Evolutionary conservation across 2,113 vertebrate species (phyloP).

Genomic region (Benitochromis conjunctus): DNA sequence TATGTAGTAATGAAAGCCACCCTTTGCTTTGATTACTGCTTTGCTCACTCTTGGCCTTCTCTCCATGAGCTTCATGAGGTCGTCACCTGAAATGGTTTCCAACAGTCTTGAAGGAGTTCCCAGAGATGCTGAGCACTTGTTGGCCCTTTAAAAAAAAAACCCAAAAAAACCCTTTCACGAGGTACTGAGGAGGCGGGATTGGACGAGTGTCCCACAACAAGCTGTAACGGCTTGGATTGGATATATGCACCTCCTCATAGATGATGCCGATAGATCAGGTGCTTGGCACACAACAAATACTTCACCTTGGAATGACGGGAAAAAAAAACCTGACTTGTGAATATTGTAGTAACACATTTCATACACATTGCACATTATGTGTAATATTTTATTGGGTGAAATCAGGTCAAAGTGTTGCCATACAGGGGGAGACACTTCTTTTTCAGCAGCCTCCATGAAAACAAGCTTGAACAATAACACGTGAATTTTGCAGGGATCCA

Average conservation of each 20-base stretch:
- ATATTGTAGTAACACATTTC: not conserved
- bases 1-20: not conserved
- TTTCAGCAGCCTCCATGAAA: not conserved
- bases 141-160: not conserved
- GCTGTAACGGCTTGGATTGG: not conserved
- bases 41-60: not conserved
- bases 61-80: not conserved
- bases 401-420: fast-evolving
- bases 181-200: not conserved
- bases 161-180: too few species aligned
- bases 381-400: not conserved
- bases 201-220: not conserved
- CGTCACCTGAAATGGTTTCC: fast-evolving
- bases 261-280: fast-evolving
- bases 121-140: not conserved
- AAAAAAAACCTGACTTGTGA: fast-evolving
- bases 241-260: not conserved
- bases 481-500: fast-evolving
- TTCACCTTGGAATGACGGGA: fast-evolving
- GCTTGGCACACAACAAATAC: not conserved
- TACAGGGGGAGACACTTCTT: fast-evolving
- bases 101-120: not conserved
- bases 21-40: not conserved
- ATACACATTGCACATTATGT: not conserved
- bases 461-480: not conserved